Evolutionary conservation across 2,888 invertebrate genomes (phyloP).

Genomic region (Prosopocoilus inquinatus): DNA sequence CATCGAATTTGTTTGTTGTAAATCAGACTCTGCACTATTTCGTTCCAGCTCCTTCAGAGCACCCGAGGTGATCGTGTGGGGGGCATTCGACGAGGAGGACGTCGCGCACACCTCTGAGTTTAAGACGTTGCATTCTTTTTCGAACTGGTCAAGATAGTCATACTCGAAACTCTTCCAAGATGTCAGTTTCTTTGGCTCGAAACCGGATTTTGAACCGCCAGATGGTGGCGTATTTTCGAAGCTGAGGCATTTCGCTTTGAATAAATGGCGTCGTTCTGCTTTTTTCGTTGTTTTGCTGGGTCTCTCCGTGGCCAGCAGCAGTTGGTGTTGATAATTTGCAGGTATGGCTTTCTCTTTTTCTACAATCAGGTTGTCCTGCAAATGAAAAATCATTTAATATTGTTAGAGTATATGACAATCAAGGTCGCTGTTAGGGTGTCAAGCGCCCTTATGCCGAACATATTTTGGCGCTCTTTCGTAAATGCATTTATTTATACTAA

Average conservation of each 20-base stretch:
- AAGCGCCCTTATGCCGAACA: too few species aligned
- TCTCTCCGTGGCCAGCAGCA: constrained; percentile 16
- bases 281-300: constrained; percentile 12
- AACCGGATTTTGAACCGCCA: constrained; percentile 1
- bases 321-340: constrained; percentile 14
- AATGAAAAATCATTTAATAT: too few species aligned
- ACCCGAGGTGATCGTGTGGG: constrained; percentile 13
- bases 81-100: not conserved
- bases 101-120: not conserved
- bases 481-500: too few species aligned
- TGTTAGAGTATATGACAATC: too few species aligned
- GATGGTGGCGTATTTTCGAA: constrained; percentile 17
- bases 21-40: not conserved
- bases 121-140: constrained; percentile 3
- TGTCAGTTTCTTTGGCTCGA: constrained; percentile 16
- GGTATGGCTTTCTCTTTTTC: not conserved
- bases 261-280: constrained; percentile 12
- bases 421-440: too few species aligned
- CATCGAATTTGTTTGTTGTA: not conserved
- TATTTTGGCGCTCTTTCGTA: too few species aligned
- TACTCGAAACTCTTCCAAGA: constrained; percentile 3
- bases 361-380: not conserved
- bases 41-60: not conserved
- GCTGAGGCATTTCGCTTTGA: constrained; percentile 17
- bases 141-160: constrained; percentile 11